Base-by-base conservation (phyloP, 2,113 vertebrate species). In the Gadus chalcogrammus region DNA sequence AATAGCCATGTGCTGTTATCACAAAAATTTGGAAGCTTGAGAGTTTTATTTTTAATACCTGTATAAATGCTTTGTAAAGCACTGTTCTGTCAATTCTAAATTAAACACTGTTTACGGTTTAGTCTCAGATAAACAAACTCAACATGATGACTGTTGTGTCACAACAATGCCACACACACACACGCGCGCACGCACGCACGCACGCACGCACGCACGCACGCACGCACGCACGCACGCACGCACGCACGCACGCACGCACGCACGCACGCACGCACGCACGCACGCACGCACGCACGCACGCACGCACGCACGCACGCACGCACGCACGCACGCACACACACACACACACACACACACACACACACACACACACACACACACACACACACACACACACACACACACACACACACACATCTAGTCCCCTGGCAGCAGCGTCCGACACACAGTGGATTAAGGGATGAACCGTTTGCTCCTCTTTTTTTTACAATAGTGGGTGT, bases 401-500 rank as follows among this genome's bases (percentile, higher is more conserved):
- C 61, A 63, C 61, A 31, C 15, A 7, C 5, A 31, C 61, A 63
- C 61, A 35, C 53, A 48, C 13, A 15, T 55, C 27, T 67, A 48
- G 42, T 48, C 42, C 11, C 12, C 42, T 48, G 42, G 12, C 42
- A 48, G 42, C 42, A 48, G 12, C 42, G 8, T 48, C 42, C 42
- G 11, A 68, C 66, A n/a, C 67, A 60, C 75, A 66, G 16, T 61
- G 38, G 69, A 73, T 71, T 69, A 59, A 66, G 69, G 64, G 70
- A 35, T 72, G 59, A 72, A 65, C 61, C 27, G 15, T 16, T 66
- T 68, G 68, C 64, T 68, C 66, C 74, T 71, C 42, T 48, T 48
- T 48, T 56, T 58, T 68, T 74, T 38, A 20, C 77, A 61, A 20
- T 17, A 63, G 58, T 67, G 73, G 28, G 12, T 80, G 67, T 79